Base-by-base conservation (phyloP, 1,140 invertebrate genomes). In the Magallana angulata region DNA sequence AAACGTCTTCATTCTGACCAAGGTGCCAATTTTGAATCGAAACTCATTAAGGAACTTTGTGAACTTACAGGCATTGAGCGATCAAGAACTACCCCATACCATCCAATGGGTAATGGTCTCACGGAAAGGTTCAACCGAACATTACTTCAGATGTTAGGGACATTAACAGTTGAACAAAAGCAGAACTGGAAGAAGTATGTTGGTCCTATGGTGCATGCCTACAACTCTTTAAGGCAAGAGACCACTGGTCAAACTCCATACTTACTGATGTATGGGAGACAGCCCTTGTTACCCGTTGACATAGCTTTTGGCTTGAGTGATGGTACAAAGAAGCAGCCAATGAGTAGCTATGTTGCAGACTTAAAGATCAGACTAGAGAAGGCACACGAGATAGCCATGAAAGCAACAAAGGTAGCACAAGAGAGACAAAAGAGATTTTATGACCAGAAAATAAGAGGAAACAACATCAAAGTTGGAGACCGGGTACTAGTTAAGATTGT, bases 1-100 rank as follows among this genome's bases (percentile, higher is more conserved):
- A 58, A 91, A 9, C 85, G 93, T n/a, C 80, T 95, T 1, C 90
- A 94, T 16, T 87, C 93, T 0, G 94, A 95, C 86, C 93, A 94
- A 88, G 94, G 94, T 8, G 36, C 85, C 11, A 90, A 92, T 71
- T 92, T 93, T 58, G 83, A 90, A 83, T 48, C 60, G 0, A 62
- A 89, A 60, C 12, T 92, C 0, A 90, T 92, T 7, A 62, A 85
- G 5, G 89, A 91, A 81, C 57, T 92, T 4, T 92, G 90, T 83
- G 14, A 81, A 11, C 16, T 89, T 4, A 57, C 88, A n/a, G 90
- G 88, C 12, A 91, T 89, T 3, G 57, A 89, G 48, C 88, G 88
- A 84, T 85, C 85, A 14, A 80, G 90, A 57, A 76, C 57, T 0
- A 90, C 91, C 0, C 85, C 86, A 89, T 91, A 84, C 89, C 82